A percentile compares a stretch with the other conserved stretches of the same genome.
phyloP scores from a whole-genome alignment of 2,113 vertebrate genomes.

The Hippocampus zosterae region DNA sequence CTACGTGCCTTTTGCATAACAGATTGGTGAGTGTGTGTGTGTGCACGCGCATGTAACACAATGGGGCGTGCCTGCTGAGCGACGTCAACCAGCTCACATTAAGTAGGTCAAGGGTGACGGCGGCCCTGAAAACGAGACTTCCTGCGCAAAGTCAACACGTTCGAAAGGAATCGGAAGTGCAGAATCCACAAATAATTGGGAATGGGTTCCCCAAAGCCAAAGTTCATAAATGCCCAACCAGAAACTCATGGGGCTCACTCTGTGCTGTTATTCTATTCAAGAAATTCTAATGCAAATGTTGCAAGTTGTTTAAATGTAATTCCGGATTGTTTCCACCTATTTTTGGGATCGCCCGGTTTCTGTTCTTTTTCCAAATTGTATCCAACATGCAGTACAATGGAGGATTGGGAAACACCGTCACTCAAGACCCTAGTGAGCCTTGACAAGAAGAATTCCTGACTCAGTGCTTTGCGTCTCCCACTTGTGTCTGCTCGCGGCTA shows the following conservation, averaged over 20 bases:
- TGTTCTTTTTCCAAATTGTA: no score
- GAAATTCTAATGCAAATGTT: no score
- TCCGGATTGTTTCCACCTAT: no score
- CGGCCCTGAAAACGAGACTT: not conserved
- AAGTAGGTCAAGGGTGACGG: conserved; percentile 68
- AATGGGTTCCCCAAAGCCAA: not conserved
- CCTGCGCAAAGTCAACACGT: not conserved
- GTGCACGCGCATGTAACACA: not conserved
- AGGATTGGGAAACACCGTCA: not conserved
- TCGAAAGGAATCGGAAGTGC: not conserved
- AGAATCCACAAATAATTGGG: not conserved
- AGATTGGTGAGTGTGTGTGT: not conserved
- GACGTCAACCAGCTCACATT: conserved; percentile 1
- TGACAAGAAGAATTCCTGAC: conserved; percentile 1
- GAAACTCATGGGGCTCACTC: no score
- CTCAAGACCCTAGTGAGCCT: not conserved
- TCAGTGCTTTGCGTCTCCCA: not conserved
- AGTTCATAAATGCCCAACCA: no score
- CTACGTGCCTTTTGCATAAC: not conserved
- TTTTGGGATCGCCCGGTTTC: no score
- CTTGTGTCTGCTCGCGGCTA: not conserved
- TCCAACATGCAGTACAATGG: no score
- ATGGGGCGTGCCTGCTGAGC: conserved; percentile 4
- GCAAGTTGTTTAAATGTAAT: no score
- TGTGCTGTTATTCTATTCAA: no score